Base-by-base conservation (phyloP, 1,140 invertebrate genomes). In the Chymomyza costata region DNA sequence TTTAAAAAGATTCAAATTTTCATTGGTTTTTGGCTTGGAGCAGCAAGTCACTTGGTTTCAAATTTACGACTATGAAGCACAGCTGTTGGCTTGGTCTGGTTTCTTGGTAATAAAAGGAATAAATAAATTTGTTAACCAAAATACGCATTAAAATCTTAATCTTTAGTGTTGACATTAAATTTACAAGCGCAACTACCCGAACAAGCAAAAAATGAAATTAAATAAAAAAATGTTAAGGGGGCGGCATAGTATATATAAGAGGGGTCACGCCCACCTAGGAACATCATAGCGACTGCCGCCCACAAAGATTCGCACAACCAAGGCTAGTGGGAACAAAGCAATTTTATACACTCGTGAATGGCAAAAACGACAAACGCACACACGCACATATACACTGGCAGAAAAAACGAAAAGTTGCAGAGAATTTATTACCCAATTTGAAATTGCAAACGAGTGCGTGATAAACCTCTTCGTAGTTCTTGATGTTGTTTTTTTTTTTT, bases 361-460 rank as follows among this genome's bases (percentile, higher is more conserved):
- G 45, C 34, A 56, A 48, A n/a, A 49, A 44, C 37, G 39, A 54
- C 14, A 32, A 40, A 57, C 48, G 48, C 48, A 54, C 28, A 49
- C 46, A 44, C 32, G 41, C 41, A 40, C 14, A 50, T 31, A 50
- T 7, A 45, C 14, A n/a, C n/a, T 25, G 14, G 3, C 5, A 18
- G 7, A 43, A 3, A n/a, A n/a, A n/a, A n/a, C n/a, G n/a, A n/a
- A n/a, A n/a, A n/a, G n/a, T n/a, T n/a, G 38, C 40, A 50, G 67
- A 64, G 53, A 69, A 80, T 80, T 80, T 80, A 80, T 80, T 74
- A 73, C 73, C 73, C 73, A 80, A 80, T 80, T 81, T 80, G 53
- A 80, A 80, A 80, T 81, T 81, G 74, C 73, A 80, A 81, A 73
- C 73, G 74, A 80, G 74, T 68, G 73, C 74, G 74, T 80, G 64